Percentiles rank a stretch among this genome's conserved stretches.
phyloP scores from a whole-genome alignment of 2,113 vertebrate species.

The Galemys pyrenaicus region DNA sequence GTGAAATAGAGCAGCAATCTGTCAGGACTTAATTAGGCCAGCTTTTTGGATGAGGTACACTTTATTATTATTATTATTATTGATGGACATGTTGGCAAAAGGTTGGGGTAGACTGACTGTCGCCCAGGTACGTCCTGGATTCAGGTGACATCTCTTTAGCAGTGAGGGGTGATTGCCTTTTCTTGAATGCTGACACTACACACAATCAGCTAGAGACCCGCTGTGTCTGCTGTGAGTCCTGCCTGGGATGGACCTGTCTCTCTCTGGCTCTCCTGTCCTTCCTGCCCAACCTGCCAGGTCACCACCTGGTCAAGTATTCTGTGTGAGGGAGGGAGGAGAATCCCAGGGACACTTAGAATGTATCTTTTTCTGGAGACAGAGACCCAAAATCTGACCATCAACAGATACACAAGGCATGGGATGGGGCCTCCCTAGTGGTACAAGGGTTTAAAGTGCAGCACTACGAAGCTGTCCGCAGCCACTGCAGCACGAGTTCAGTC shows the following conservation, averaged over 20 bases:
- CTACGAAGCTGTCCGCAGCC: too few species aligned
- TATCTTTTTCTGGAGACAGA: neutral
- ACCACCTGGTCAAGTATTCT: neutral
- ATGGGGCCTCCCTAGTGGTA: too few species aligned
- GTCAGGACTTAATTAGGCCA: constrained; percentile 42
- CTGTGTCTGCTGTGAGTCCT: neutral
- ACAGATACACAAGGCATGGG: neutral
- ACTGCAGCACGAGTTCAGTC: too few species aligned
- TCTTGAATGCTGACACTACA: neutral
- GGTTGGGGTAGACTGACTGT: neutral
- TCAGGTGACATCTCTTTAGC: neutral
- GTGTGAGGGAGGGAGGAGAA: neutral
- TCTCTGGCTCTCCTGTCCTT: neutral
- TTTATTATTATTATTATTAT: neutral
- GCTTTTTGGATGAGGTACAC: neutral
- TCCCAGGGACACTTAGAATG: neutral
- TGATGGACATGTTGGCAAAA: neutral
- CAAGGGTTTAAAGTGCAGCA: too few species aligned
- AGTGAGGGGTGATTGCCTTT: neutral
- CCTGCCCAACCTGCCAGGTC: neutral
- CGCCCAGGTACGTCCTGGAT: fast-evolving
- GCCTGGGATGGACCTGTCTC: neutral
- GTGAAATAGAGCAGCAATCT: neutral
- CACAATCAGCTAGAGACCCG: fast-evolving
- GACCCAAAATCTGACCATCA: neutral